These are phyloP conservation scores for Neofelis nebulosa DNA, from an alignment of 2,113 vertebrate species.

Conservation along the genomic window DNA sequence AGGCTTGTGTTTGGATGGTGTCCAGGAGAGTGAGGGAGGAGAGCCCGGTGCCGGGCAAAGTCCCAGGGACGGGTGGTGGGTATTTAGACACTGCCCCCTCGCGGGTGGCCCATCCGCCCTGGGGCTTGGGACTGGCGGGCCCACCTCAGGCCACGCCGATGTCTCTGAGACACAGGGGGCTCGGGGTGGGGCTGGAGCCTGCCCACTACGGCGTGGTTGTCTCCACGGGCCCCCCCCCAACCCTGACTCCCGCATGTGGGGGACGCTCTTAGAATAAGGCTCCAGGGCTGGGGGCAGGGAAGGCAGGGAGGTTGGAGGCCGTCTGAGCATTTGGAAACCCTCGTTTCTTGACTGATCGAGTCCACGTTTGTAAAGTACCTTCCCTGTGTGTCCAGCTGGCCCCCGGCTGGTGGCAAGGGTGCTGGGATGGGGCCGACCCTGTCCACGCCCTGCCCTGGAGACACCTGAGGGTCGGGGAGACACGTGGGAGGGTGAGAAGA, in stretches of 20 bases:
- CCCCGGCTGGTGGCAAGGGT: background rate
- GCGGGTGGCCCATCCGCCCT: fast-evolving
- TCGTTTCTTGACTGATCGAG: background rate
- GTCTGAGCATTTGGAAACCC: background rate
- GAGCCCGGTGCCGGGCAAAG: fast-evolving
- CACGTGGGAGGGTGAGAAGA: fast-evolving
- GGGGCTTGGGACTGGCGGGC: background rate
- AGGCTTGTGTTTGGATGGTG: background rate
- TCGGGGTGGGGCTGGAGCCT: fast-evolving
- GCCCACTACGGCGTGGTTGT: background rate
- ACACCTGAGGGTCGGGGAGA: fast-evolving
- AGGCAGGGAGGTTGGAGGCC: background rate
- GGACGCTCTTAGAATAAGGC: fast-evolving
- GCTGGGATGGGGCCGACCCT: fast-evolving
- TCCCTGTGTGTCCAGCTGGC: background rate
- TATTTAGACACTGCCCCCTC: fast-evolving
- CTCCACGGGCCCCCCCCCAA: fast-evolving
- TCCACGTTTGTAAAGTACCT: fast-evolving
- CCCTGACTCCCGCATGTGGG: background rate
- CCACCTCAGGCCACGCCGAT: fast-evolving
- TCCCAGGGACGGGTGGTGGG: fast-evolving
- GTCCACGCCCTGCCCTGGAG: background rate
- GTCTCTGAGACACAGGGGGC: background rate
- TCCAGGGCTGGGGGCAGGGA: fast-evolving
- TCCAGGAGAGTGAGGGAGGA: fast-evolving